Evolutionary conservation across 2,888 invertebrate genomes (phyloP).

Genomic region (Folsomia manolachei): DNA sequence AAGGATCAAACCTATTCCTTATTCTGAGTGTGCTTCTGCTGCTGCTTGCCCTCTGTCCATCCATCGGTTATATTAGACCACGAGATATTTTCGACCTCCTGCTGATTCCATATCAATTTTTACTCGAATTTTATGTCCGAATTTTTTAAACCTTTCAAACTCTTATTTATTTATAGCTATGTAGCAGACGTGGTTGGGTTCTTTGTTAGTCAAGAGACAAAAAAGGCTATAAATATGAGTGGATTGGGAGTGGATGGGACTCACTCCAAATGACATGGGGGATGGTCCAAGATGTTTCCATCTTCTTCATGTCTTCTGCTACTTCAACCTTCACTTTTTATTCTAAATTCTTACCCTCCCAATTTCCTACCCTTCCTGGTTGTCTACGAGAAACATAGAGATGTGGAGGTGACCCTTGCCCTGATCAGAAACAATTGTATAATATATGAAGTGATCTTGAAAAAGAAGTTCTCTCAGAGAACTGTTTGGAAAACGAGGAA

Average conservation of each 20-base stretch:
- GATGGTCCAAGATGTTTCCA: conserved; percentile 4
- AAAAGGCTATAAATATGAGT: conserved; percentile 22
- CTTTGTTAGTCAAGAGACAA: conserved; percentile 12
- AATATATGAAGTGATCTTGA: too few relatives aligned
- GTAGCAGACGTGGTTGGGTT: not conserved
- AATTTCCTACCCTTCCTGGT: too few relatives aligned
- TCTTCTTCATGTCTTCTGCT: not conserved
- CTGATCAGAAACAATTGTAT: too few relatives aligned
- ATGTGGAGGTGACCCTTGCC: too few relatives aligned
- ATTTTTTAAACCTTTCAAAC: conserved; percentile 34
- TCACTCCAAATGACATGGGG: conserved; percentile 17
- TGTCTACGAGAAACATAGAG: too few relatives aligned
- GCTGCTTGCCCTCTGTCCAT: not conserved
- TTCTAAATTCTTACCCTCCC: not conserved
- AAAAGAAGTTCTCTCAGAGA: too few relatives aligned
- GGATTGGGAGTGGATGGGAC: not conserved
- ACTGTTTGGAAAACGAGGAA: too few relatives aligned
- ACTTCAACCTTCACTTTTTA: not conserved
- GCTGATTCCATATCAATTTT: conserved; percentile 38
- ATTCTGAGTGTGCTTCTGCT: not conserved
- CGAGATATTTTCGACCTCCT: conserved; percentile 28
- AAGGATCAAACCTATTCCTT: not conserved
- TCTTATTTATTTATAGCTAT: conserved; percentile 21
- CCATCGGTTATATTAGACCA: not conserved
- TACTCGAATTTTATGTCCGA: conserved; percentile 41